Evolutionary conservation across 2,113 vertebrate genomes (phyloP), one percentile per base, ranked within the genome.

Genomic region (Meleagris gallopavo): DNA sequence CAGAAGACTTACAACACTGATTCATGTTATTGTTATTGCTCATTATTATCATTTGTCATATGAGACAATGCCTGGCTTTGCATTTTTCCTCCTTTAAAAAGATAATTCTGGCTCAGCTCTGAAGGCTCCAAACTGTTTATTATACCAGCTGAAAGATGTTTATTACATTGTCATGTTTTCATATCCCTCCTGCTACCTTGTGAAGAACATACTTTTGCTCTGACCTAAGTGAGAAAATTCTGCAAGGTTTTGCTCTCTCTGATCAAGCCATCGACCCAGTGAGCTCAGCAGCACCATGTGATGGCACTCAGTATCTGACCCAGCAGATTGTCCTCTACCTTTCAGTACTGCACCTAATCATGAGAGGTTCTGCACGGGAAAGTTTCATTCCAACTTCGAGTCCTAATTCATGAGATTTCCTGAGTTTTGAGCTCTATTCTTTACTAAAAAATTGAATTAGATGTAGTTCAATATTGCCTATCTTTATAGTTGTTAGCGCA

Each of bases 31-130:
- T 91, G 57, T 72, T 94, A 78, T 92, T 92, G 45, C 70, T 95
- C 80, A 73, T 90, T 95, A 83, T 95, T 95, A 91, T 94, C 6
- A 82, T 95, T 95, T 95, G 73, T 91, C 88, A 92, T 93, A 84
- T 32, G 80, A 97, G 66, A 95, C 69, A 88, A 90, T 93, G 90
- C 91, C 61, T 92, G 61, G 54, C 52, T 93, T 48, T 45, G 83
- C 57, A 81, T 70, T 94, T 89, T 89, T 94, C 5, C 27, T 77
- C 73, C 73, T 89, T 86, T 84, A 78, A 95, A 54, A 93, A 86
- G 62, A 73, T 58, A 86, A 94, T 84, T 70, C 73, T 93, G 76
- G 70, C 61, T 90, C n/a, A 79, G 43, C 18, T 84, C 36, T 66
- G 54, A 88, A 86, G 45, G 40, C 19, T 91, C 11, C 14, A 41